Conservation (phyloP, 2,113 vertebrate genomes). For the Microcebus murinus region DNA sequence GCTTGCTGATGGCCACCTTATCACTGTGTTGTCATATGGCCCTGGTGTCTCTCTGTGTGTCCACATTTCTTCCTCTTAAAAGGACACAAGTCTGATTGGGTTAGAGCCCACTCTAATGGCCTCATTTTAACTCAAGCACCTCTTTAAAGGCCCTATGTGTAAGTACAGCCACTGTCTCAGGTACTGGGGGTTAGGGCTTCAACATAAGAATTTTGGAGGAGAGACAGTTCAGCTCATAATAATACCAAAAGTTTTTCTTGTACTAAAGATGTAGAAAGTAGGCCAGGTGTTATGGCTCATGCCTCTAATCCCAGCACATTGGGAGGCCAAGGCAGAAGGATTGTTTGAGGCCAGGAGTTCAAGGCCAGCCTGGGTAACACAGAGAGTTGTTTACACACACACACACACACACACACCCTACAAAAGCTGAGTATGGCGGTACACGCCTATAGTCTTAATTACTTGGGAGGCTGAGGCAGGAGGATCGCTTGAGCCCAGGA, state of each 20-base stretch:
- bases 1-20: neutral
- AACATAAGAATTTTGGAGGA: neutral
- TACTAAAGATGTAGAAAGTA: neutral
- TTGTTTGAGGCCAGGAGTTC: too few relatives aligned
- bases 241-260: neutral
- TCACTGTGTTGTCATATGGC: neutral
- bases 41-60: neutral
- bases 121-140: neutral
- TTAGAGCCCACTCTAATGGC: neutral
- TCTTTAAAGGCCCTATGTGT: neutral
- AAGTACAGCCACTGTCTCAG: neutral
- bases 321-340: too few relatives aligned
- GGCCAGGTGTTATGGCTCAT: too few relatives aligned
- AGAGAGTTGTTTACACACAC: too few relatives aligned
- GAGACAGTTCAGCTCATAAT: neutral
- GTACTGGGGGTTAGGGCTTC: neutral
- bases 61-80: neutral
- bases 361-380: too few relatives aligned
- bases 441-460: too few relatives aligned
- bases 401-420: too few relatives aligned
- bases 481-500: too few relatives aligned
- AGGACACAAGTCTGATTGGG: neutral
- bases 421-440: too few relatives aligned
- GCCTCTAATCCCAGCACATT: too few relatives aligned
- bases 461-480: too few relatives aligned